These are phyloP conservation scores for Dicentrarchus labrax DNA, from an alignment of 2,113 vertebrate species.

Conservation along the genomic window DNA sequence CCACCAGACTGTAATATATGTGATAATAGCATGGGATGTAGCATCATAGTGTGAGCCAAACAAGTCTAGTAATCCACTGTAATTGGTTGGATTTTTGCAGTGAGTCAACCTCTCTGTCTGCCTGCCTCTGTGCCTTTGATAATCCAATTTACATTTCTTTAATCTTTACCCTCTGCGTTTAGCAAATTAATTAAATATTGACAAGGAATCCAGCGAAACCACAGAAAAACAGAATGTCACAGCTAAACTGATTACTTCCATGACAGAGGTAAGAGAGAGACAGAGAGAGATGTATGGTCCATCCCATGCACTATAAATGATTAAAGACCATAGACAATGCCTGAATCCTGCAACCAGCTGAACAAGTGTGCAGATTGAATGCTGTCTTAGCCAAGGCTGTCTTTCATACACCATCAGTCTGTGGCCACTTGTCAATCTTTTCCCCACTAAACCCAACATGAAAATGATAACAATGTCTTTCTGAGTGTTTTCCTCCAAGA, in stretches of 20 bases:
- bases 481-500: constrained; percentile 37
- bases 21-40: constrained; percentile 78
- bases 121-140: constrained; percentile 79
- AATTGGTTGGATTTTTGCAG: constrained; percentile 84
- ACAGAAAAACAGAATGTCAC: constrained; percentile 84
- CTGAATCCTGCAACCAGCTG: constrained; percentile 62
- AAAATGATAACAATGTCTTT: constrained; percentile 56
- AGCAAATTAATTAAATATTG: constrained; percentile 86
- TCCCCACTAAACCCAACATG: constrained; percentile 28
- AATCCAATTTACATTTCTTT: constrained; percentile 87
- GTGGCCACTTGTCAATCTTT: constrained; percentile 48
- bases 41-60: constrained; percentile 78
- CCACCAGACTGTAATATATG: constrained; percentile 79
- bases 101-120: constrained; percentile 82
- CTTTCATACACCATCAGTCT: constrained; percentile 31
- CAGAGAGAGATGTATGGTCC: constrained; percentile 69
- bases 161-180: constrained; percentile 88
- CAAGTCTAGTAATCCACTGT: constrained; percentile 82
- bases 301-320: constrained; percentile 77
- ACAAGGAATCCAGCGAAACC: constrained; percentile 82
- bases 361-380: constrained; percentile 63
- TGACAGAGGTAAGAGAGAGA: constrained; percentile 76
- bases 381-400: constrained; percentile 28
- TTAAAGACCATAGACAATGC: constrained; percentile 71
- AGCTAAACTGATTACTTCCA: constrained; percentile 84